Evolutionary conservation across 2,113 vertebrate genomes (phyloP), one percentile per base, ranked within the genome.

Genomic region (Oncorhynchus clarkii): DNA sequence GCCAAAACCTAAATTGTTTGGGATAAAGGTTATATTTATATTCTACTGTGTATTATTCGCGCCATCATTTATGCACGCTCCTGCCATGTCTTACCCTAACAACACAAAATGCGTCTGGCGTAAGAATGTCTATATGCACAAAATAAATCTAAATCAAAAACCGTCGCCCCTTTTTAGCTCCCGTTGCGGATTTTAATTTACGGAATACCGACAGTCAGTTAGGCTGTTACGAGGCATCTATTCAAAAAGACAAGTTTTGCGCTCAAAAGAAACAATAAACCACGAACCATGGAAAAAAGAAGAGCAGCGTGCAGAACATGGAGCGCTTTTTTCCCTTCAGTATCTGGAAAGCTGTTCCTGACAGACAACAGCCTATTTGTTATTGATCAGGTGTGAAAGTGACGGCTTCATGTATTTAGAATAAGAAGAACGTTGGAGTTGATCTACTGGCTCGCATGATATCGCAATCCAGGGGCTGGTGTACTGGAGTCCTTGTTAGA

Each of bases 391-490:
- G 83, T 90, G 88, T 88, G 87, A 90, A 94, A 93, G 88, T 92
- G 78, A 91, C 90, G 80, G 89, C 86, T 90, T 93, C 89, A 75
- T 84, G 81, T 91, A 92, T 94, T 94, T 91, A 90, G 89, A 86
- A 88, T 86, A 88, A 90, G 84, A 93, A 91, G 87, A 95, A 96
- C 96, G 93, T 96, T 95, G 90, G 93, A 93, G 92, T 88, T 86
- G 92, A 91, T 90, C 82, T 84, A 80, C 89, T 88, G 89, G 91
- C 92, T 93, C 92, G 94, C 92, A 86, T 92, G 92, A 92, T 94
- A 93, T 95, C 93, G 94, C 93, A 94, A 95, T 95, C 95, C 95
- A 93, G 86, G 95, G 95, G 96, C 94, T 94, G 94, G 92, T 95
- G 95, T 90, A 90, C 92, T 90, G 92, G 93, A 96, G 95, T 94